A percentile compares a stretch with the other conserved stretches of the same genome.
phyloP scores from a whole-genome alignment of 2,888 invertebrate species.

The Aricia artaxerxes region DNA sequence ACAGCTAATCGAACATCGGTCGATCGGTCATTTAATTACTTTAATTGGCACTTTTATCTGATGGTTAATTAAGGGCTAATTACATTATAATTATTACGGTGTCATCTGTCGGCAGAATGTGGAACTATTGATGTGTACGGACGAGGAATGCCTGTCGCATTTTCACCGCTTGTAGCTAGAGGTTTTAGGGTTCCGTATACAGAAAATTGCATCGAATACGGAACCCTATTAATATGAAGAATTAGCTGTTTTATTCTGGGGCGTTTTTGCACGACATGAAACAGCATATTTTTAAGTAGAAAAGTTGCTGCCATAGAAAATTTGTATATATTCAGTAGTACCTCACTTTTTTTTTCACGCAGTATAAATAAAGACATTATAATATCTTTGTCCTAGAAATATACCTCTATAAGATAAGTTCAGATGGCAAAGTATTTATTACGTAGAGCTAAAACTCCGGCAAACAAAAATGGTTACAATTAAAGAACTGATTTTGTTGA shows the following conservation, averaged over 20 bases:
- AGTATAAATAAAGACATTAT: too few species aligned
- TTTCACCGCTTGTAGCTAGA: neutral
- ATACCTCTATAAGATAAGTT: too few species aligned
- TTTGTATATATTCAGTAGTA: too few species aligned
- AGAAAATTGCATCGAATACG: neutral
- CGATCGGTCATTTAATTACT: slow-evolving; percentile 54
- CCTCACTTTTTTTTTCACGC: too few species aligned
- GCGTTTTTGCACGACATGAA: too few species aligned
- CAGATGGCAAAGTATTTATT: too few species aligned
- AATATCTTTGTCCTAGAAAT: too few species aligned
- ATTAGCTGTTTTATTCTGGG: neutral
- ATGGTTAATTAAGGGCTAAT: slow-evolving; percentile 71
- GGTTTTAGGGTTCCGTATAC: neutral
- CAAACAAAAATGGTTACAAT: too few species aligned
- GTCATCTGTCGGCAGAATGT: slow-evolving; percentile 68
- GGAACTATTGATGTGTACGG: slow-evolving; percentile 54
- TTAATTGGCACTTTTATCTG: slow-evolving; percentile 74
- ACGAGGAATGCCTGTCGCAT: slow-evolving; percentile 33
- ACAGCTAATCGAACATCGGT: slow-evolving; percentile 21
- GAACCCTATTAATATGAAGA: neutral
- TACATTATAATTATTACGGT: slow-evolving; percentile 72
- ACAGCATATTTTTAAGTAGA: too few species aligned
- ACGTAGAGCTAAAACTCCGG: too few species aligned
- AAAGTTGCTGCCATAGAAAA: too few species aligned
- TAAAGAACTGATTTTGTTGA: neutral